A percentile compares a stretch with the other conserved stretches of the same genome.
Evolutionary conservation across 1,140 invertebrate species (phyloP).

Genomic region (Charaxes varanes): DNA sequence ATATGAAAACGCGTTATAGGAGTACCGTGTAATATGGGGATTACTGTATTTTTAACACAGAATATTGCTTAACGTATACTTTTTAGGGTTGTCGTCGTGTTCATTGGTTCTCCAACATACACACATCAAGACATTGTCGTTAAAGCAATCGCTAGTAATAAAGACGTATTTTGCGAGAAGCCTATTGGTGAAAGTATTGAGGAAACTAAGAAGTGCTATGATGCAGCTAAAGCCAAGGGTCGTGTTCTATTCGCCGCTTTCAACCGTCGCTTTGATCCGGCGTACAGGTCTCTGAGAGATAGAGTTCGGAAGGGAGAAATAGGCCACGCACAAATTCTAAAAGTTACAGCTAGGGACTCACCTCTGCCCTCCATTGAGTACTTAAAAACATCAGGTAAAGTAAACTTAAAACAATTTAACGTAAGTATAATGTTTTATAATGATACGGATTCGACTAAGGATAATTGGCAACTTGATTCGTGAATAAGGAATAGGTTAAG

Average conservation of each 20-base stretch:
- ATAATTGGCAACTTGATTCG: too few relatives aligned
- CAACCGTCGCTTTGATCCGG: constrained; percentile 82
- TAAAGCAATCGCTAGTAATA: constrained; percentile 75
- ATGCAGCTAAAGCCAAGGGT: constrained; percentile 73
- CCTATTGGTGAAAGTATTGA: constrained; percentile 77
- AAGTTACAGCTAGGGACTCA: constrained; percentile 78
- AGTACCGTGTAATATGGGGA: too few relatives aligned
- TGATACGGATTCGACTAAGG: too few relatives aligned
- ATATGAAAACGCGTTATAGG: too few relatives aligned
- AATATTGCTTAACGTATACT: too few relatives aligned
- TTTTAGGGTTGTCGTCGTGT: constrained; percentile 73
- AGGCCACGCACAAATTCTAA: constrained; percentile 78
- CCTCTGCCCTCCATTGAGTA: constrained; percentile 75
- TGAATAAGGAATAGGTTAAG: too few relatives aligned
- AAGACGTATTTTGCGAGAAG: constrained; percentile 83
- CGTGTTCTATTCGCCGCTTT: constrained; percentile 79
- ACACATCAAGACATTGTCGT: constrained; percentile 78
- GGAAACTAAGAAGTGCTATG: constrained; percentile 76
- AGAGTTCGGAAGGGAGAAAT: constrained; percentile 75
- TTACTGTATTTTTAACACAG: too few relatives aligned
- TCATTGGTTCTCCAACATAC: constrained; percentile 77
- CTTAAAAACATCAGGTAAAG: constrained; percentile 69
- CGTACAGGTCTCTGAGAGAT: constrained; percentile 71
- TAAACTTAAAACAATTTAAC: too few relatives aligned
- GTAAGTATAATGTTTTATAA: too few relatives aligned